Evolutionary conservation across 2,888 invertebrate species (phyloP).

Genomic region (Tupiocoris notatus): DNA sequence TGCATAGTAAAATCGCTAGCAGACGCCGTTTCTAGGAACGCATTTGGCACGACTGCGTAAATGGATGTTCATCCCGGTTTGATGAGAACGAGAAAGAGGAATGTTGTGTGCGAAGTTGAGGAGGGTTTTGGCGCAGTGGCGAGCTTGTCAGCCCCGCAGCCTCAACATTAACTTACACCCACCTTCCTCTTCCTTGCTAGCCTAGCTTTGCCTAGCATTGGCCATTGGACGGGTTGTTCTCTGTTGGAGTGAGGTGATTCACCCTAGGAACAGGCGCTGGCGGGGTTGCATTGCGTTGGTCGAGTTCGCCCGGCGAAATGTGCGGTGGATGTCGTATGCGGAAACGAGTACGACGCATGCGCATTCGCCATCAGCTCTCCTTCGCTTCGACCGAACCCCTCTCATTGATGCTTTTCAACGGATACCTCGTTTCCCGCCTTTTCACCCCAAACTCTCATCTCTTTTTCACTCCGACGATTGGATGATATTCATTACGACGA

Average conservation of each 20-base stretch:
- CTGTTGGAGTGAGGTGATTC: not conserved
- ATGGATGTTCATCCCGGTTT: no score
- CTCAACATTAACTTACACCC: not conserved
- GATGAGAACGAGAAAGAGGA: no score
- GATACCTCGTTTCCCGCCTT: not conserved
- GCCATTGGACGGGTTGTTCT: not conserved
- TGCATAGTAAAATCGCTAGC: no score
- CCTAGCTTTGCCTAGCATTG: not conserved
- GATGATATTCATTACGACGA: no score
- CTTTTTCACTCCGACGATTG: no score
- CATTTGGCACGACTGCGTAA: no score
- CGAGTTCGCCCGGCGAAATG: not conserved
- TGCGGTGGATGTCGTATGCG: not conserved
- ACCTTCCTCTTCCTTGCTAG: no score
- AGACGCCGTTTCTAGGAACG: no score
- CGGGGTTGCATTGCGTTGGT: not conserved
- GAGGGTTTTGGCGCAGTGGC: not conserved
- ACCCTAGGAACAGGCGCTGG: not conserved
- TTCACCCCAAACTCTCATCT: no score
- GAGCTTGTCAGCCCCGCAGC: not conserved
- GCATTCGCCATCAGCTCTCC: not conserved
- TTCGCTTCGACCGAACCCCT: not conserved
- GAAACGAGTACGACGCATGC: not conserved
- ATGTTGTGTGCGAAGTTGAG: not conserved
- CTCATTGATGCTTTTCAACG: not conserved